These are phyloP conservation scores for Macropodus opercularis DNA, from an alignment of 2,797 vertebrate species.

Conservation along the genomic window DNA sequence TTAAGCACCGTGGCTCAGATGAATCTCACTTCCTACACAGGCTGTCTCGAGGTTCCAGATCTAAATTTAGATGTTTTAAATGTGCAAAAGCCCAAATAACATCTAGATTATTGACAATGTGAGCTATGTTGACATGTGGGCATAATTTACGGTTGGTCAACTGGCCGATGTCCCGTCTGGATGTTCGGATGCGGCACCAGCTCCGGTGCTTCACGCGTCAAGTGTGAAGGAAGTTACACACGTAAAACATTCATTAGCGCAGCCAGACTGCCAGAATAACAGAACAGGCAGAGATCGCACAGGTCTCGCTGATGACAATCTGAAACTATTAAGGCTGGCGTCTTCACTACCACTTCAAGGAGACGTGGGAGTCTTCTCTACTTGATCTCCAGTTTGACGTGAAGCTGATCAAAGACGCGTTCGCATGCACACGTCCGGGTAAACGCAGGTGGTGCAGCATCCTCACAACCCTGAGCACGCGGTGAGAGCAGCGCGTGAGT, in stretches of 20 bases:
- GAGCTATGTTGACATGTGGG: no score
- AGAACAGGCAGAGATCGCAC: constrained; percentile 55
- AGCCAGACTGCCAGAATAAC: constrained; percentile 51
- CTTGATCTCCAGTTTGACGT: constrained; percentile 52
- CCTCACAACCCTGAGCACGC: constrained; percentile 17
- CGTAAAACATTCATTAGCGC: constrained; percentile 65
- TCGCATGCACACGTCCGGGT: not conserved
- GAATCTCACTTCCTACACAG: no score
- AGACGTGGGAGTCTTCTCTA: constrained; percentile 32
- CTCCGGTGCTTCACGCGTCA: constrained; percentile 38
- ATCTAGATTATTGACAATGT: no score
- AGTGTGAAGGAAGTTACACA: constrained; percentile 31
- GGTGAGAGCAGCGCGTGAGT: constrained; percentile 10
- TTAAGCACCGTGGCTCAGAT: no score
- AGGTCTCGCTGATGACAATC: constrained; percentile 60
- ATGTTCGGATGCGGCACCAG: no score
- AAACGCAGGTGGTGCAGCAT: no score
- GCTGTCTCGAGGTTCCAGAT: no score
- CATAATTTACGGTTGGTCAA: no score
- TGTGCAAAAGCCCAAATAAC: no score
- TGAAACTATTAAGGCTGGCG: constrained; percentile 56
- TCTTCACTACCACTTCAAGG: constrained; percentile 57
- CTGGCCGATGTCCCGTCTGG: no score
- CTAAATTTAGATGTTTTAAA: no score
- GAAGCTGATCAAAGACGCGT: constrained; percentile 54